Base-by-base conservation (phyloP, 2,888 invertebrate species). In the Sarcophaga variegata region DNA sequence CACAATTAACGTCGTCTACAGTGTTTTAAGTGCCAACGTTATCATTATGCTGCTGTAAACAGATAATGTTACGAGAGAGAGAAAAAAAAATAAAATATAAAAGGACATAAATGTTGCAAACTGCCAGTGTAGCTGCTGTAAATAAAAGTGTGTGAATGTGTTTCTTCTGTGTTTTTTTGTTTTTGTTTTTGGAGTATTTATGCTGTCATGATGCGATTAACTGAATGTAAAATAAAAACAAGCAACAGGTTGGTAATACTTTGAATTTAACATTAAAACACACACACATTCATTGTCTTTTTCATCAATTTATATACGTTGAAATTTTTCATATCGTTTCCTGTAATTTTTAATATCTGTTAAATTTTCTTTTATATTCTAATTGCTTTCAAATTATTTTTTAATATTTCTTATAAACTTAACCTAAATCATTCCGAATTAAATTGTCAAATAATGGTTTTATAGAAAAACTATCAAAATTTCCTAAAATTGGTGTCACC, bases 171-270 rank as follows among this genome's bases (percentile, higher is more conserved):
- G 8, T 8, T 37, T n/a, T 49, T 75, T 74, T 37, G 8, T 37
- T 37, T 37, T 37, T 10, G 8, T 37, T 37, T 78, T 79, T 67
- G 64, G 79, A 81, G 84, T 79, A 84, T 76, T 87, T 87, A 80
- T 84, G 66, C 70, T 84, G 87, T 79, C 87, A 82, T 81, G 81
- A 82, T 78, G 87, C 71, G 87, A 87, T 87, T 87, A 87, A 79
- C 70, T 62, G 66, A 72, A 71, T n/a, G 62, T 66, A 66, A 81
- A 25, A 71, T 66, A 76, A 71, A 81, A 78, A 72, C 67, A 37
- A 81, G 81, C 87, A 87, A 87, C 87, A 87, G 87, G 87, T 87
- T 82, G 82, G 84, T 87, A 67, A 17, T 70, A 66, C n/a, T 54
- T 81, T 59, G 47, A 54, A 37, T 74, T 22, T 3, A 45, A 76